Evolutionary conservation across 2,888 invertebrate species (phyloP).

Genomic region (Lasioglossum calceatum): DNA sequence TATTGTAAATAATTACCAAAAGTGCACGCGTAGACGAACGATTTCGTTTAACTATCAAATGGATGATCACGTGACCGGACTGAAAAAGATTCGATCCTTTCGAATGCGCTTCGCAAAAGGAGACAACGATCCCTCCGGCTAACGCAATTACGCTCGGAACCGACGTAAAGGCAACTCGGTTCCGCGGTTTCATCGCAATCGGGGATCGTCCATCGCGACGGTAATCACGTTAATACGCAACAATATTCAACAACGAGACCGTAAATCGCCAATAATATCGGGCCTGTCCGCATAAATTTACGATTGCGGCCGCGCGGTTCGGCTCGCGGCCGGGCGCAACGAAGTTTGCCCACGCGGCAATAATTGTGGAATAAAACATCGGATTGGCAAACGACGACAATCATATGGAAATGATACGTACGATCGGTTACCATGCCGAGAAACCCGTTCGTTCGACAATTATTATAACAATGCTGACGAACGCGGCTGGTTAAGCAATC

Average conservation of each 20-base stretch:
- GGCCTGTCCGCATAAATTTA: slow-evolving; percentile 34
- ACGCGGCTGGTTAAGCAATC: slow-evolving; percentile 3
- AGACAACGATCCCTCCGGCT: background rate
- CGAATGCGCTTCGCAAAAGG: background rate
- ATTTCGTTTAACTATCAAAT: background rate
- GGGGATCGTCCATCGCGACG: slow-evolving; percentile 1
- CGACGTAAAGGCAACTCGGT: background rate
- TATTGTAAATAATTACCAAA: no score
- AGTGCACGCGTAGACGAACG: no score
- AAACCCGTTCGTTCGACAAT: slow-evolving; percentile 18
- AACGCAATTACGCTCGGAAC: background rate
- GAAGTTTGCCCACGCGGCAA: slow-evolving; percentile 38
- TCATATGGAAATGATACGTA: slow-evolving; percentile 35
- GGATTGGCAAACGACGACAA: slow-evolving; percentile 31
- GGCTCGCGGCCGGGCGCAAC: slow-evolving; percentile 32
- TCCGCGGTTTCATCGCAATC: background rate
- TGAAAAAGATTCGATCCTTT: background rate
- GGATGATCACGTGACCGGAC: background rate
- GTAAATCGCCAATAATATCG: slow-evolving; percentile 46
- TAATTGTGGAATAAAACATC: slow-evolving; percentile 41
- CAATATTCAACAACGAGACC: slow-evolving; percentile 41
- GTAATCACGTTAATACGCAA: slow-evolving; percentile 42
- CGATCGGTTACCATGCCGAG: slow-evolving; percentile 15
- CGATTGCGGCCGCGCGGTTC: background rate
- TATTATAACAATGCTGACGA: slow-evolving; percentile 10